These are phyloP conservation scores for Eupithecia exiguata DNA, from an alignment of 2,888 invertebrate genomes.

Conservation along the genomic window DNA sequence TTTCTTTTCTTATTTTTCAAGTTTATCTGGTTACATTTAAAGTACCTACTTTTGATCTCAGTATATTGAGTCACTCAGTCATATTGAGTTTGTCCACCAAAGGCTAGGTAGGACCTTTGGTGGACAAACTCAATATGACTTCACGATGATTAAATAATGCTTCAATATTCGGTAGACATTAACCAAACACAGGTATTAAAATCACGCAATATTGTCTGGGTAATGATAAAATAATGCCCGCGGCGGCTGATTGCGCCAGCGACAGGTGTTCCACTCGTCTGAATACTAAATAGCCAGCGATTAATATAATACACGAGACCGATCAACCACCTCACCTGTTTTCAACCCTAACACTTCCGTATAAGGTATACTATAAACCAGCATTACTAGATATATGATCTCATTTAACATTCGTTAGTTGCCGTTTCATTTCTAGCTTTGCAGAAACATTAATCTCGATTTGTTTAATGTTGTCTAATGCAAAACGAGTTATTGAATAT, in stretches of 20 bases:
- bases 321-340: constrained; percentile 16
- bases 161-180: constrained; percentile 39
- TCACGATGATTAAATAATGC: constrained; percentile 12
- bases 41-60: not conserved
- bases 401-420: constrained; percentile 60
- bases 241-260: constrained; percentile 63
- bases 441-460: constrained; percentile 45
- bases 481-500: constrained; percentile 32
- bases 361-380: constrained; percentile 30
- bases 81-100: no score
- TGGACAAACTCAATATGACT: not conserved
- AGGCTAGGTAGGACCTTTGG: no score
- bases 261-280: constrained; percentile 64
- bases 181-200: constrained; percentile 57
- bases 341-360: constrained; percentile 16
- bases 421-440: constrained; percentile 54
- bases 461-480: constrained; percentile 38
- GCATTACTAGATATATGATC: constrained; percentile 37
- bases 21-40: not conserved
- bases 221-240: constrained; percentile 70
- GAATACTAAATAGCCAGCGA: constrained; percentile 63
- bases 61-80: no score
- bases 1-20: not conserved
- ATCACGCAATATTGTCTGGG: constrained; percentile 64
- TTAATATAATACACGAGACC: constrained; percentile 45